A percentile compares a stretch with the other conserved stretches of the same genome.
These are phyloP conservation scores for Myotis brandtii DNA, from an alignment of 2,113 vertebrate species.

Conservation along the genomic window DNA sequence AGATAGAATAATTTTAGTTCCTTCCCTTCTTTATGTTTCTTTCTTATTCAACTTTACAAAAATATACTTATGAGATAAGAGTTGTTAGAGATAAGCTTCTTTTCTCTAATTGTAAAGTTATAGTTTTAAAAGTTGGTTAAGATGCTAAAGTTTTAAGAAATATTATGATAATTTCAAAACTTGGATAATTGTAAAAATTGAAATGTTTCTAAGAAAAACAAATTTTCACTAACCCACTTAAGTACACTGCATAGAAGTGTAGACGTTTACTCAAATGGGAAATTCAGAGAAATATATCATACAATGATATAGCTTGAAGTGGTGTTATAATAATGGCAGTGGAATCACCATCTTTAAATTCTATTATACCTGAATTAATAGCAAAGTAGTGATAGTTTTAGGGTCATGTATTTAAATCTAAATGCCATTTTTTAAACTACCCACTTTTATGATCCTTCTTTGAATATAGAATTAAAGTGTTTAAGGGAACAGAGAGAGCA, in stretches of 20 bases:
- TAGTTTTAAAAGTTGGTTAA: not conserved
- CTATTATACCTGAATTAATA: not conserved
- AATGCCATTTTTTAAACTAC: not conserved
- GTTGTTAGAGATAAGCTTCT: not conserved
- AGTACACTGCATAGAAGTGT: not conserved
- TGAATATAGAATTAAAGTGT: not conserved
- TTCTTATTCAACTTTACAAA: not conserved
- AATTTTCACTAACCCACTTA: not conserved
- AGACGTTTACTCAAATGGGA: not conserved
- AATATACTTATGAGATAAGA: not conserved
- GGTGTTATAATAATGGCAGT: not conserved
- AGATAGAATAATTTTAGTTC: not conserved
- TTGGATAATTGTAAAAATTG: conserved; percentile 1
- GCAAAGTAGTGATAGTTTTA: not conserved
- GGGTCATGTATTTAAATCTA: not conserved
- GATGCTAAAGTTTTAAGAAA: not conserved
- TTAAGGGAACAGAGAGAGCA: not conserved
- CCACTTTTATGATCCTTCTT: not conserved
- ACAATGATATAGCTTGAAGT: not conserved
- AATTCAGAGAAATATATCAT: not conserved
- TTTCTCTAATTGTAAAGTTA: conserved; percentile 6
- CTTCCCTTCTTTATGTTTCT: not conserved
- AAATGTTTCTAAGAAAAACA: not conserved
- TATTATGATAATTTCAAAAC: not conserved
- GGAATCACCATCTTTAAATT: not conserved